These are phyloP conservation scores for western clawed frog (Xenopus tropicalis) DNA, from an alignment of 2,113 vertebrate genomes.

Conservation along the genomic window DNA sequence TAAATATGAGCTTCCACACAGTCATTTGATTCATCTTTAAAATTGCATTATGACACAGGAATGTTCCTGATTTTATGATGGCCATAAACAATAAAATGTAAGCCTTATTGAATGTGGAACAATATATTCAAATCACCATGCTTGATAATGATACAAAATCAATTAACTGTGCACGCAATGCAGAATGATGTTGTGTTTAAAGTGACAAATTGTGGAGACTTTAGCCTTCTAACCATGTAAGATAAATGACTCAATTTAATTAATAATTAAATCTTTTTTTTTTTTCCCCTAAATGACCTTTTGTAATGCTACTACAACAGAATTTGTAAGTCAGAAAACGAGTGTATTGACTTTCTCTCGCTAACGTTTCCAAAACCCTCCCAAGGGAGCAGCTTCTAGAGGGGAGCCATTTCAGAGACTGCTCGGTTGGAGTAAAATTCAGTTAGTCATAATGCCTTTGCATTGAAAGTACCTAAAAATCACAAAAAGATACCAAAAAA, in stretches of 20 bases:
- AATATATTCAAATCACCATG: conserved; percentile 14
- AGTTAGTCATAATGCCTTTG: no score
- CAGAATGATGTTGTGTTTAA: background rate
- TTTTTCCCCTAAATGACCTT: background rate
- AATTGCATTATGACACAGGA: conserved; percentile 4
- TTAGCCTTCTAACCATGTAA: conserved; percentile 8
- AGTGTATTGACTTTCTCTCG: background rate
- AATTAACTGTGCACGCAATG: conserved; percentile 18
- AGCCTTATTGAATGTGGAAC: background rate
- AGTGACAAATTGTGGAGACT: background rate
- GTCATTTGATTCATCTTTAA: background rate
- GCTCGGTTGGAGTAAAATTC: no score
- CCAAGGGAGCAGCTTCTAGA: no score
- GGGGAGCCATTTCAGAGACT: no score
- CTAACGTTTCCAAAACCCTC: no score
- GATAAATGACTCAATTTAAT: conserved; percentile 26
- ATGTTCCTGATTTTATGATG: conserved; percentile 2
- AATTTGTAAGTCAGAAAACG: background rate
- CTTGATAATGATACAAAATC: conserved; percentile 29
- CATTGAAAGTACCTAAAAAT: no score
- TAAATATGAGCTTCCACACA: background rate
- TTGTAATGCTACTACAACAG: background rate
- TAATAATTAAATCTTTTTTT: conserved; percentile 22
- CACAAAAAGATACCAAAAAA: no score
- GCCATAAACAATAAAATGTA: conserved; percentile 15